Base-by-base conservation (phyloP, 2,888 invertebrate species). In the Priocnemis perturbator region DNA sequence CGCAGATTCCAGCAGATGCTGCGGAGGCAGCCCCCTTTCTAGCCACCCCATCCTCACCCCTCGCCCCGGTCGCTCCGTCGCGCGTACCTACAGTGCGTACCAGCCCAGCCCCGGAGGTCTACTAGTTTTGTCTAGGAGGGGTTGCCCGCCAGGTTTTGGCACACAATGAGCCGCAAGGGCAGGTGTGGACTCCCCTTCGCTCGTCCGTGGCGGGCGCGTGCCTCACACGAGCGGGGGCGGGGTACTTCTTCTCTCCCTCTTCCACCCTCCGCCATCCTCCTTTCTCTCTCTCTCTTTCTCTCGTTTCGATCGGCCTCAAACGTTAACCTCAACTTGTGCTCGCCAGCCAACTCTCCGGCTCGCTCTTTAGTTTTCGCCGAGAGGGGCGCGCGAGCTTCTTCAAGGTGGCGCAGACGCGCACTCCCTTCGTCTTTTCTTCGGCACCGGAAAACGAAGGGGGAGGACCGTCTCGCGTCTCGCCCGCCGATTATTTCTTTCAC, bases 201-300 rank as follows among this genome's bases (percentile, higher is more conserved):
- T 64, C 53, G 76, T 74, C 66, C 73, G 76, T 76, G 75, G 79
- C 84, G 78, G 87, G 85, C 89, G 89, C 89, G 89, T 89, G 89
- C 88, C 88, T 84, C 87, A 88, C 89, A 89, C 89, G 88, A 88
- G 89, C 87, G 88, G 85, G 84, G 89, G 88, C 88, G 88, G 87
- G 81, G 68, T 79, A 19, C 14, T 50, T 50, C 50, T 3, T 17
- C 17, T 19, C 50, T 50, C 50, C 50, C 50, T 9, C 50, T 19
- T 7, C 50, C 50, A 14, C 50, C 19, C 15, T 50, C 50, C 50
- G 50, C 9, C 50, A 5, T 50, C 19, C 50, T n/a, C 17, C 47
- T 15, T 11, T 47, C 47, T 4, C n/a, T 50, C 19, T 9, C 50
- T 5, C n/a, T 7, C 9, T 17, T n/a, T 9, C n/a, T 50, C 50